phyloP scores from a whole-genome alignment of 2,888 invertebrate genomes.

The Caradrina kadenii region DNA sequence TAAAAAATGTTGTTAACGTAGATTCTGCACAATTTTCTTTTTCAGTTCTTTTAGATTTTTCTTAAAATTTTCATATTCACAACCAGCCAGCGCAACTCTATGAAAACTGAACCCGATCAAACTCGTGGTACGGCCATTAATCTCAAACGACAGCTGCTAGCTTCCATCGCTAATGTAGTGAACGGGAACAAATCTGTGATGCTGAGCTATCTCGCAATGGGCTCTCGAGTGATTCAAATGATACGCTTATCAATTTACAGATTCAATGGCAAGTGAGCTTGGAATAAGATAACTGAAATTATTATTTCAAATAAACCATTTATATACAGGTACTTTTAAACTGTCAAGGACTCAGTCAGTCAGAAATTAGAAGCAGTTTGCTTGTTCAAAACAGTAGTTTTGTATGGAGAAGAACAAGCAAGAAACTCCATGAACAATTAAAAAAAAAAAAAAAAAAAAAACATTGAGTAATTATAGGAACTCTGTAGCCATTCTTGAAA shows the following conservation, averaged over 20 bases:
- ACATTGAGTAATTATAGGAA: neutral
- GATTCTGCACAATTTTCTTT: too few relatives aligned
- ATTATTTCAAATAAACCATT: too few relatives aligned
- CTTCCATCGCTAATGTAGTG: conserved; percentile 78
- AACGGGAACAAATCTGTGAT: conserved; percentile 75
- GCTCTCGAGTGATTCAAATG: conserved; percentile 45
- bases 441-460: too few relatives aligned
- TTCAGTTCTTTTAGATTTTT: neutral
- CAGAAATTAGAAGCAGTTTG: too few relatives aligned
- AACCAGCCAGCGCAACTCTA: conserved; percentile 5
- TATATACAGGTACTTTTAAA: too few relatives aligned
- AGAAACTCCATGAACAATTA: too few relatives aligned
- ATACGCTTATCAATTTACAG: conserved; percentile 35
- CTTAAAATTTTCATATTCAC: too few relatives aligned
- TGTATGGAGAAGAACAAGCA: too few relatives aligned
- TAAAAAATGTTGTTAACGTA: too few relatives aligned
- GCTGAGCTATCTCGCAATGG: conserved; percentile 58
- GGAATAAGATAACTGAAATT: neutral
- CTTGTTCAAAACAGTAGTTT: too few relatives aligned
- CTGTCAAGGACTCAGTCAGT: too few relatives aligned
- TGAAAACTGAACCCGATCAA: conserved; percentile 8
- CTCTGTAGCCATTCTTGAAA: neutral
- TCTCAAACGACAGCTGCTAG: conserved; percentile 66
- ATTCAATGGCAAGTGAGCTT: conserved; percentile 15
- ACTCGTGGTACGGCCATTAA: conserved; percentile 66